Evolutionary conservation across 2,888 invertebrate genomes (phyloP).

Genomic region (Thyatira batis): DNA sequence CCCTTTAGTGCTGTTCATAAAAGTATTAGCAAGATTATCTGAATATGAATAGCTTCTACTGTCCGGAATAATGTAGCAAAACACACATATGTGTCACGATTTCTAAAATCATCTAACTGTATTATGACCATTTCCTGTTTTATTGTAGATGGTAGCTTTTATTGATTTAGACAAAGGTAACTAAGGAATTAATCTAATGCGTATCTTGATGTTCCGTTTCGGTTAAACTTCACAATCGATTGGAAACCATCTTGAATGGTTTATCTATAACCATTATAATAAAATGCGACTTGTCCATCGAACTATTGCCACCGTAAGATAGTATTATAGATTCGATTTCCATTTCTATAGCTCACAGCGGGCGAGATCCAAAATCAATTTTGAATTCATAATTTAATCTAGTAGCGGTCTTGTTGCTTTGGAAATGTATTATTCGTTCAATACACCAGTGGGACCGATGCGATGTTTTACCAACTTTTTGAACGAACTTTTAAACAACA

Average conservation of each 20-base stretch:
- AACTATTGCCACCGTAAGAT: constrained; percentile 8
- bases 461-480: constrained; percentile 29
- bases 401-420: constrained; percentile 33
- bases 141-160: neutral
- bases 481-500: constrained; percentile 16
- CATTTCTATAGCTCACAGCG: constrained; percentile 52
- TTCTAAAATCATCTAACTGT: neutral
- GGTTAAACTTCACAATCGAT: neutral
- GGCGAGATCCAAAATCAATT: constrained; percentile 59
- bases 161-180: neutral
- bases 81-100: neutral
- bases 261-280: neutral
- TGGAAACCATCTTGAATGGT: neutral
- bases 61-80: neutral
- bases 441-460: constrained; percentile 38
- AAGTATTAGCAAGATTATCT: neutral
- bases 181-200: neutral
- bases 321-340: constrained; percentile 29
- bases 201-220: neutral
- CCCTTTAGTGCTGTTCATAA: neutral
- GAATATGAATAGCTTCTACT: neutral
- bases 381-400: constrained; percentile 72
- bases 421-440: constrained; percentile 59
- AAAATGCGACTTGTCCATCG: neutral
- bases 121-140: neutral